Evolutionary conservation across 2,797 vertebrate species (phyloP).

Genomic region (Cynodonichthys magdalenae): DNA sequence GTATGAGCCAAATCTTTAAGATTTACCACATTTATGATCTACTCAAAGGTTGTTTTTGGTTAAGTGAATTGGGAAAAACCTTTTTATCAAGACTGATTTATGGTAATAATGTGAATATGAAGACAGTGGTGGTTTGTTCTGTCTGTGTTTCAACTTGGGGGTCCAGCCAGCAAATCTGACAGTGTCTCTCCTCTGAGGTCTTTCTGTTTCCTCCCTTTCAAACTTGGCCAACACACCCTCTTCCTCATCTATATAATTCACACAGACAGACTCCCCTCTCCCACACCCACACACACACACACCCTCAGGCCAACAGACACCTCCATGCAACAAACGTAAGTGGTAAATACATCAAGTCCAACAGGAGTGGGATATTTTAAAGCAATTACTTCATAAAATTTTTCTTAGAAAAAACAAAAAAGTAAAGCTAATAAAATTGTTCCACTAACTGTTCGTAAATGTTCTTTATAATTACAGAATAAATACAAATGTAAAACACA

Average conservation of each 20-base stretch:
- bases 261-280: constrained; percentile 28
- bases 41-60: too few species aligned
- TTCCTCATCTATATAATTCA: constrained; percentile 69
- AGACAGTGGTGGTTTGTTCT: constrained; percentile 3
- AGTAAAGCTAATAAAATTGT: too few species aligned
- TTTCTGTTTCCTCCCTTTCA: constrained; percentile 34
- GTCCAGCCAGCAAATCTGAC: constrained; percentile 25
- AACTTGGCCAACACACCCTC: constrained; percentile 24
- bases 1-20: too few species aligned
- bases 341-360: constrained; percentile 37
- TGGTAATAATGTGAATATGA: neutral
- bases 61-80: neutral
- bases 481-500: too few species aligned
- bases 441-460: too few species aligned
- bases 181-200: constrained; percentile 32
- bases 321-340: constrained; percentile 12
- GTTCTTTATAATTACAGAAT: too few species aligned
- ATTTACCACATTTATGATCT: too few species aligned
- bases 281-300: constrained; percentile 16
- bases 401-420: neutral
- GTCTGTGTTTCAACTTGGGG: constrained; percentile 17
- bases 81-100: neutral
- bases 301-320: constrained; percentile 20
- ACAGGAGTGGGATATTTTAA: constrained; percentile 8
- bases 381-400: neutral